Evolutionary conservation across 1,140 invertebrate species (phyloP), one percentile per base, ranked within the genome.

Genomic region (Coboldia fuscipes): DNA sequence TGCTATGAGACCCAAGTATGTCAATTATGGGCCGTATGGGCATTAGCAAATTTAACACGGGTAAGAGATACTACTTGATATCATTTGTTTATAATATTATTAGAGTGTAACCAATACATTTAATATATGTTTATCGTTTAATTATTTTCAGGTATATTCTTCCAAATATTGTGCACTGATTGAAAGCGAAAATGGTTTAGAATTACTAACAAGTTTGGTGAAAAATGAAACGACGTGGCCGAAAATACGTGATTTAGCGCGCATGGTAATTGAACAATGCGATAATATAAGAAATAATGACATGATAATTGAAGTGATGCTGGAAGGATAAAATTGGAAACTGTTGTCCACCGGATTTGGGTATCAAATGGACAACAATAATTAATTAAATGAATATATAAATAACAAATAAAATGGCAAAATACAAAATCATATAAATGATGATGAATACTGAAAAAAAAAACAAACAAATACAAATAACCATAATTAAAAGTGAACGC

Each of bases 11-110:
- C 84, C 3, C 77, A 82, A 1, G 73, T 85, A 50, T 92, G 85
- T 54, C 86, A 93, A 51, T 73, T 88, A 48, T 96, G 90, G 90
- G 86, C 89, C 3, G 76, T 84, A n/a, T 97, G 92, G 92, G 93
- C 90, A 5, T 61, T 97, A 24, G 88, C 89, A 20, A 97, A 97
- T 62, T 66, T 97, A 14, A 97, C 89, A 10, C 72, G 70, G 44
- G 84, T 94, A 17, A 45, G 46, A 60, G 61, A 34, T 7, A 12
- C 6, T 7, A 23, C 6, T 23, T 23, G 22, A 12, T 7, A 23
- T 23, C 6, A 23, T 12, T 12, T 7, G 22, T 7, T 6, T 12
- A 23, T 7, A 23, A 23, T 7, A 6, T 12, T 12, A 23, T 23
- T 6, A 23, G 6, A 23, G 12, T 7, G 6, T 7, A 23, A 7